Conservation (phyloP, 2,113 vertebrate species). For the Pseudorectes ferrugineus region DNA sequence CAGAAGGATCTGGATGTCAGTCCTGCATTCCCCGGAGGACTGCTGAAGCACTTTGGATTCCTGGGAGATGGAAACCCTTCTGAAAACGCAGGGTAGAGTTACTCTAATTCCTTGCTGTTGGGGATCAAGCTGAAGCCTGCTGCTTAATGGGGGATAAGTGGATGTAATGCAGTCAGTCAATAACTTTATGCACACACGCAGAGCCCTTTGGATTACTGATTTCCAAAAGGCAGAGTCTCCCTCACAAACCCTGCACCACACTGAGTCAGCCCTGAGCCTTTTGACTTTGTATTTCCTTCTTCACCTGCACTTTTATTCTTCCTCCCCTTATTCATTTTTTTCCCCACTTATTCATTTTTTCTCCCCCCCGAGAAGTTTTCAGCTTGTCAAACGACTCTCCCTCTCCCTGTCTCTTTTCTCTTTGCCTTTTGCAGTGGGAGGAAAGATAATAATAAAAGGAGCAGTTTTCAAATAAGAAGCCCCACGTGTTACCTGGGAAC, state of each 20-base stretch:
- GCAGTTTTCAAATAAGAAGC: conserved; percentile 45
- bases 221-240: conserved; percentile 4
- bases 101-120: conserved; percentile 50
- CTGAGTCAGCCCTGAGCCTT: conserved; percentile 48
- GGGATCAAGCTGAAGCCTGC: conserved; percentile 45
- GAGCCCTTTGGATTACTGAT: conserved; percentile 31
- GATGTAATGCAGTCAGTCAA: conserved; percentile 44
- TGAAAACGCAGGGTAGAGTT: conserved; percentile 18
- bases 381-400: conserved; percentile 21
- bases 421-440: conserved; percentile 45
- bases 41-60: conserved; percentile 36
- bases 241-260: background rate
- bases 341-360: background rate
- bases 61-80: conserved; percentile 43
- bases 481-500: conserved; percentile 41
- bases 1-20: background rate
- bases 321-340: background rate
- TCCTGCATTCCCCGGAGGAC: conserved; percentile 17
- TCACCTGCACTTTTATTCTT: background rate
- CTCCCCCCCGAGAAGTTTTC: background rate
- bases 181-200: background rate
- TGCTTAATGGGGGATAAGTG: conserved; percentile 61
- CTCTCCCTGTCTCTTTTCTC: conserved; percentile 16
- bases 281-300: conserved; percentile 28
- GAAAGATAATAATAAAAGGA: conserved; percentile 9